Evolutionary conservation across 2,113 vertebrate species (phyloP).

Genomic region (Miniopterus natalensis): DNA sequence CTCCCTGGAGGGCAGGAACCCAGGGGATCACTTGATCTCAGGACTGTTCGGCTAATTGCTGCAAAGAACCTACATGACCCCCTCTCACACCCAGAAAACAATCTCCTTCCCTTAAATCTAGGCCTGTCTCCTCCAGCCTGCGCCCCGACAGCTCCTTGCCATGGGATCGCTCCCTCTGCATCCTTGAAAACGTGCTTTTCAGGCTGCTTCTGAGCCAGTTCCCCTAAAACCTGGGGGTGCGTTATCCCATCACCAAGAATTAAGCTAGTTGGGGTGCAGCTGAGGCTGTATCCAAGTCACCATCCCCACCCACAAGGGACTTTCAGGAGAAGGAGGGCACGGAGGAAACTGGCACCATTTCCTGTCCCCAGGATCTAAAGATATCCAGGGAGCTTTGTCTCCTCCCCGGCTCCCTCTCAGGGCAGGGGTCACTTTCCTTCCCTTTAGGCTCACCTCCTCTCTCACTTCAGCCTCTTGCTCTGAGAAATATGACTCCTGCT

Average conservation of each 20-base stretch:
- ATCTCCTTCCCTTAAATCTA: neutral
- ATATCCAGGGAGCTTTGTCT: conserved; percentile 33
- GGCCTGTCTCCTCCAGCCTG: neutral
- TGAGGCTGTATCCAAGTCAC: neutral
- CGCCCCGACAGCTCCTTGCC: conserved; percentile 47
- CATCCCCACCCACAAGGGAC: neutral
- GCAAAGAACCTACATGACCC: neutral
- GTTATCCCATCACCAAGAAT: neutral
- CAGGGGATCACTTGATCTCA: neutral
- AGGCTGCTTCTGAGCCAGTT: conserved; percentile 44
- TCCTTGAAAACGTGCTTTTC: conserved; percentile 55
- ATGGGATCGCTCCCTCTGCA: neutral
- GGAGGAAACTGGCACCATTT: neutral
- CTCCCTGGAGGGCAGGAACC: neutral
- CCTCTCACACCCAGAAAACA: neutral
- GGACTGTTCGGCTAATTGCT: neutral
- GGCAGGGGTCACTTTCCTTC: conserved; percentile 70
- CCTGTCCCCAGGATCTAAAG: conserved; percentile 59
- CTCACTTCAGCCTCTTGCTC: conserved; percentile 54
- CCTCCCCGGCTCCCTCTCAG: neutral
- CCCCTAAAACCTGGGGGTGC: neutral
- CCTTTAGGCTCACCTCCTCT: conserved; percentile 59
- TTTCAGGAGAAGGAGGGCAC: neutral
- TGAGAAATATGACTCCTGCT: conserved; percentile 74
- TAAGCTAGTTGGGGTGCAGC: neutral